Percentiles rank a stretch among this genome's conserved stretches.
phyloP scores from a whole-genome alignment of 2,888 invertebrate species.

The Deilephila elpenor region DNA sequence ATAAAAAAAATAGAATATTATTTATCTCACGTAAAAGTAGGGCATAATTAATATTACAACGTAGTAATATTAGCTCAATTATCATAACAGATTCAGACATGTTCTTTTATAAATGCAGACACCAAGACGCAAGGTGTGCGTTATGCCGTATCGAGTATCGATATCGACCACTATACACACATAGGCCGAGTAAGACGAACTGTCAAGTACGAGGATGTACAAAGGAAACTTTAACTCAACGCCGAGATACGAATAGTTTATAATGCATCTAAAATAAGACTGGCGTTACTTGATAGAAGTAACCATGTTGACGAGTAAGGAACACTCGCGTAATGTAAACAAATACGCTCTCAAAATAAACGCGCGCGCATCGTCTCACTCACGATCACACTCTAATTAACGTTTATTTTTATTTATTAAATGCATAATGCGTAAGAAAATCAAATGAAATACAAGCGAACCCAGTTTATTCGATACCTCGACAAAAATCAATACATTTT shows the following conservation, averaged over 20 bases:
- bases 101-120: too few species aligned
- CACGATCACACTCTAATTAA: constrained; percentile 1
- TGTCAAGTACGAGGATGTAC: constrained; percentile 35
- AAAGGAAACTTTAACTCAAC: constrained; percentile 27
- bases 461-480: not conserved
- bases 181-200: constrained; percentile 41
- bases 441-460: not conserved
- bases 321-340: constrained; percentile 58
- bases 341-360: constrained; percentile 52
- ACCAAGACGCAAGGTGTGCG: too few species aligned
- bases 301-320: constrained; percentile 56
- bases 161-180: constrained; percentile 20
- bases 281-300: constrained; percentile 42
- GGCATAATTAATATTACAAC: too few species aligned
- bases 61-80: too few species aligned
- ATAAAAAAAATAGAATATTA: too few species aligned
- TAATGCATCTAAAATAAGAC: constrained; percentile 29
- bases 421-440: not conserved
- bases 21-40: too few species aligned
- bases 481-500: not conserved
- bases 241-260: constrained; percentile 24
- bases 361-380: constrained; percentile 45
- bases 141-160: too few species aligned
- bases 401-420: constrained; percentile 6
- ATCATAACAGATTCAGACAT: too few species aligned